These are phyloP conservation scores for Neolamprologus brichardi DNA, from an alignment of 2,113 vertebrate species.

Conservation along the genomic window DNA sequence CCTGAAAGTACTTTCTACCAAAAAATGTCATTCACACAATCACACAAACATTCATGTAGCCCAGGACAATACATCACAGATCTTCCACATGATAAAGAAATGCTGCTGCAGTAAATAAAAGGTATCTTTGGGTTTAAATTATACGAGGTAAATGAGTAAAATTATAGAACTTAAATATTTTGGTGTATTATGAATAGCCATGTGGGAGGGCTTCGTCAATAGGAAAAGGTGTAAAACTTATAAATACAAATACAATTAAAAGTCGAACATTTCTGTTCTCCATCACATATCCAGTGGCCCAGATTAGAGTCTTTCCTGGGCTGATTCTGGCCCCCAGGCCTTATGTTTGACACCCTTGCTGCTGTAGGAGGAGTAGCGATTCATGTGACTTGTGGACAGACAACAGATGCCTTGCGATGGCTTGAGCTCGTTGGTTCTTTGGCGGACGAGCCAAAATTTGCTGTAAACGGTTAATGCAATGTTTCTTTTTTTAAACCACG, in stretches of 20 bases:
- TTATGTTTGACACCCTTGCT: neutral
- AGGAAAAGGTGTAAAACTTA: neutral
- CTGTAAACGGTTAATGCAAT: neutral
- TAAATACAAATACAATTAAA: neutral
- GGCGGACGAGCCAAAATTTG: accelerated
- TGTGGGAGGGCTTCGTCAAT: neutral
- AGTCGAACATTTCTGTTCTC: accelerated
- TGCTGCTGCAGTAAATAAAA: neutral
- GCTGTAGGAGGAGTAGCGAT: accelerated
- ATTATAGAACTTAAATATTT: neutral
- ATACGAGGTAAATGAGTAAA: neutral
- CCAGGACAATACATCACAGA: neutral
- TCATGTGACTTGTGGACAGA: accelerated
- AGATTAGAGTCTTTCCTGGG: neutral
- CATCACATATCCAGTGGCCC: neutral
- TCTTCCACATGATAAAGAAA: neutral
- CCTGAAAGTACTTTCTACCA: neutral
- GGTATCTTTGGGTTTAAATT: neutral
- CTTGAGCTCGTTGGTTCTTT: accelerated
- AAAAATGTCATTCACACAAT: neutral
- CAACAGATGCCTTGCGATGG: neutral
- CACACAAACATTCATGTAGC: neutral
- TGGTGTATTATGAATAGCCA: neutral
- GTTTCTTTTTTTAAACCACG: neutral
- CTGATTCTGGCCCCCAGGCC: neutral